Evolutionary conservation across 2,797 vertebrate species (phyloP).

Genomic region (Ctenopoma multispine): DNA sequence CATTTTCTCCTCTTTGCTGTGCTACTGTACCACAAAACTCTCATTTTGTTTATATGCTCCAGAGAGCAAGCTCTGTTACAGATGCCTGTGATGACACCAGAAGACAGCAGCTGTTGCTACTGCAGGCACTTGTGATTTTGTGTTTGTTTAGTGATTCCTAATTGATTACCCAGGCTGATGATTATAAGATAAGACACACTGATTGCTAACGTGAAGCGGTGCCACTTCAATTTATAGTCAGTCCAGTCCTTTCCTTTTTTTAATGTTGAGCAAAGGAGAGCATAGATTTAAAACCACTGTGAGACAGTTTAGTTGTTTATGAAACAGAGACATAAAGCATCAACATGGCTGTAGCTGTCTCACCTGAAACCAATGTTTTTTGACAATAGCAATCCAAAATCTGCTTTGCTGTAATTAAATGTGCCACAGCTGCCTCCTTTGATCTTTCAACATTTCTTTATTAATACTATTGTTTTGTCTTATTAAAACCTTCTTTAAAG

Average conservation of each 20-base stretch:
- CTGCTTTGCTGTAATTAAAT: not conserved
- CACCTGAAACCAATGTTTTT: too few species aligned
- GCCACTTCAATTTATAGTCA: conserved; percentile 4
- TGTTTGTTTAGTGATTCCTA: conserved; percentile 9
- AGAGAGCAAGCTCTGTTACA: conserved; percentile 21
- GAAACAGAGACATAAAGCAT: not conserved
- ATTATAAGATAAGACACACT: not conserved
- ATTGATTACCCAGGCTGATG: conserved; percentile 8
- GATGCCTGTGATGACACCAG: conserved; percentile 12
- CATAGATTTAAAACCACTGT: not conserved
- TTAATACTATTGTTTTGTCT: not conserved
- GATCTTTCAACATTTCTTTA: not conserved
- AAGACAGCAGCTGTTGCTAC: conserved; percentile 24
- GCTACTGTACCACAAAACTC: conserved; percentile 22
- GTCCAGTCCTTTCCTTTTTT: not conserved
- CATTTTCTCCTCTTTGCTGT: conserved; percentile 28
- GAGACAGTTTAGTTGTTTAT: not conserved
- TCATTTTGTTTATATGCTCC: conserved; percentile 19
- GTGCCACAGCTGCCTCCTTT: not conserved
- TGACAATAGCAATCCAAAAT: not conserved
- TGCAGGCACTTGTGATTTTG: not conserved
- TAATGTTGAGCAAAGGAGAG: not conserved
- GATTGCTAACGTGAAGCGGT: conserved; percentile 11
- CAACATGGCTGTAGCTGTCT: not conserved
- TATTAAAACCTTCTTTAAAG: not conserved